Conservation (phyloP, 2,888 invertebrate genomes). For the Baronia brevicornis region DNA sequence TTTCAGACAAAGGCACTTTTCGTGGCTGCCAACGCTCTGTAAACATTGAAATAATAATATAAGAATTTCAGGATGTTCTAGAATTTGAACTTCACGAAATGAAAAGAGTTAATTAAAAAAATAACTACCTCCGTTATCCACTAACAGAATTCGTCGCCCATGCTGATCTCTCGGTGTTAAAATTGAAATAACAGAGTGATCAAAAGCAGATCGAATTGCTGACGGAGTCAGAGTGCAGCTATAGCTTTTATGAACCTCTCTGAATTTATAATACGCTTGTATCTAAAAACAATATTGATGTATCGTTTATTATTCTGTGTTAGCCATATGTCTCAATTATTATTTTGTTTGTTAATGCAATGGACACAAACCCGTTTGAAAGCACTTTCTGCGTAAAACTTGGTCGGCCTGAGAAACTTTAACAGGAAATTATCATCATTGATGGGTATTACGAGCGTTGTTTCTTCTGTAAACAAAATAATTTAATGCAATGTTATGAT, state of each 20-base stretch:
- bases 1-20: constrained; percentile 77
- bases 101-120: neutral
- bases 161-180: constrained; percentile 80
- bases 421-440: constrained; percentile 83
- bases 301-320: too few species aligned
- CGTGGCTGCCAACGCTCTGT: constrained; percentile 83
- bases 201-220: constrained; percentile 77
- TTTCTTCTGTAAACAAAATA: constrained; percentile 73
- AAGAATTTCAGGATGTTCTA: neutral
- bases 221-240: constrained; percentile 78
- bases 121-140: constrained; percentile 81
- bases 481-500: too few species aligned
- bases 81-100: neutral
- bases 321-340: too few species aligned
- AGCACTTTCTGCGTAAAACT: constrained; percentile 89
- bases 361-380: constrained; percentile 78
- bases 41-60: neutral
- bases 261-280: constrained; percentile 82
- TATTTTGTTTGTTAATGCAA: neutral
- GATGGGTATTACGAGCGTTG: constrained; percentile 76
- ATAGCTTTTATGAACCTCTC: constrained; percentile 76
- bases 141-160: constrained; percentile 80
- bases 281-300: constrained; percentile 66
- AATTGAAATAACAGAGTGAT: constrained; percentile 79
- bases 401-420: constrained; percentile 89